Evolutionary conservation across 2,797 vertebrate genomes (phyloP).

Genomic region (Phalanger gymnotis): DNA sequence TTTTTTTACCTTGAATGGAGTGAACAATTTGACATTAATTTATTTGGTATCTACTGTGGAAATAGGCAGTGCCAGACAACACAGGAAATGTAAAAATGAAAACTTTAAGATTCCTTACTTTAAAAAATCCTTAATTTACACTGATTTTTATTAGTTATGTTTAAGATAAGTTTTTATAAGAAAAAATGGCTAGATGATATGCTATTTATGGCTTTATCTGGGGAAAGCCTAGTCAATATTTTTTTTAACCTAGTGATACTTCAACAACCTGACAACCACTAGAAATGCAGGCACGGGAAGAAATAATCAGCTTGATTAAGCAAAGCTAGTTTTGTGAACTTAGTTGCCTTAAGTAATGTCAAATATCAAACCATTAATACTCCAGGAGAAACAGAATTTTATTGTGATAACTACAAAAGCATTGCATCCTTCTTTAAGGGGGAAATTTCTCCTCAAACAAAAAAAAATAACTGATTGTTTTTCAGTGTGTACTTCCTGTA

Average conservation of each 20-base stretch:
- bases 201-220: neutral
- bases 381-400: slow-evolving; percentile 10
- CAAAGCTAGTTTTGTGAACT: slow-evolving; percentile 15
- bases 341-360: slow-evolving; percentile 17
- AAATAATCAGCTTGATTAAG: slow-evolving; percentile 9
- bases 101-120: neutral
- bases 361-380: slow-evolving; percentile 44
- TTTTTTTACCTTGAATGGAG: neutral
- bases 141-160: neutral
- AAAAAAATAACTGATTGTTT: slow-evolving; percentile 22
- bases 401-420: neutral
- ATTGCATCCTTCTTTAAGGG: neutral
- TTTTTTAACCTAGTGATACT: neutral
- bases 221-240: neutral
- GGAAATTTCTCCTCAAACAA: slow-evolving; percentile 4
- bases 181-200: neutral
- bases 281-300: slow-evolving; percentile 32
- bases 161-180: neutral
- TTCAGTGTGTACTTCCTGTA: neutral
- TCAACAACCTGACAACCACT: slow-evolving; percentile 2
- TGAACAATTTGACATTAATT: neutral
- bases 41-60: neutral
- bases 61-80: neutral
- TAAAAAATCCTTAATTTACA: neutral
- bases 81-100: neutral